phyloP scores from a whole-genome alignment of 1,140 invertebrate genomes.

The Lepidurus arcticus region DNA sequence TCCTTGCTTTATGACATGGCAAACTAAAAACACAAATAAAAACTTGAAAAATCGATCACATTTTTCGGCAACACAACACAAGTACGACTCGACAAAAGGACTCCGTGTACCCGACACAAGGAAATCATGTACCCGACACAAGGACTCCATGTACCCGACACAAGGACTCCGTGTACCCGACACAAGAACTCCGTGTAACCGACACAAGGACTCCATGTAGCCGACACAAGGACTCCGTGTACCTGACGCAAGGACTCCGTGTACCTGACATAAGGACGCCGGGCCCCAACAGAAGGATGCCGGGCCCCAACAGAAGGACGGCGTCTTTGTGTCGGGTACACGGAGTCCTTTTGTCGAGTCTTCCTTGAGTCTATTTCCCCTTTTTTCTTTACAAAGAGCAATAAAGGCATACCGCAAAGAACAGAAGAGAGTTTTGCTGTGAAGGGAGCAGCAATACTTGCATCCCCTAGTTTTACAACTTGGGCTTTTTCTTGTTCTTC shows the following conservation, averaged over 20 bases:
- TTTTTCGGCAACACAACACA: slow-evolving; percentile 4
- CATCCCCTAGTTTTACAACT: slow-evolving; percentile 93
- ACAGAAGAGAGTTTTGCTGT: slow-evolving; percentile 97
- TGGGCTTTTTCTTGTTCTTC: slow-evolving; percentile 84
- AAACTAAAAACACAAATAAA: slow-evolving; percentile 62
- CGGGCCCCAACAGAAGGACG: too few relatives aligned
- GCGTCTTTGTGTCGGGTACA: too few relatives aligned
- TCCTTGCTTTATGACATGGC: slow-evolving; percentile 98
- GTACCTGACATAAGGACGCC: too few relatives aligned
- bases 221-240: too few relatives aligned
- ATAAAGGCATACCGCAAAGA: slow-evolving; percentile 71
- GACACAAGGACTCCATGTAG: too few relatives aligned
- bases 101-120: neutral
- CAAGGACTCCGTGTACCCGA: too few relatives aligned
- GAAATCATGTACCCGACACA: slow-evolving; percentile 23
- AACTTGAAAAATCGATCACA: neutral
- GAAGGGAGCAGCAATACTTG: slow-evolving; percentile 97
- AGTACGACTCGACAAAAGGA: too few relatives aligned
- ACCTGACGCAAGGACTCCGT: too few relatives aligned
- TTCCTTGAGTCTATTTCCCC: neutral
- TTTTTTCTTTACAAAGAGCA: slow-evolving; percentile 27
- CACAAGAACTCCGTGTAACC: too few relatives aligned
- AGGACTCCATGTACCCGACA: too few relatives aligned
- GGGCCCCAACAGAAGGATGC: too few relatives aligned
- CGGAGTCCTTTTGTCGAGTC: neutral